A percentile compares a stretch with the other conserved stretches of the same genome.
phyloP scores from a whole-genome alignment of 1,140 invertebrate species.

The Tetramorium alpestre region DNA sequence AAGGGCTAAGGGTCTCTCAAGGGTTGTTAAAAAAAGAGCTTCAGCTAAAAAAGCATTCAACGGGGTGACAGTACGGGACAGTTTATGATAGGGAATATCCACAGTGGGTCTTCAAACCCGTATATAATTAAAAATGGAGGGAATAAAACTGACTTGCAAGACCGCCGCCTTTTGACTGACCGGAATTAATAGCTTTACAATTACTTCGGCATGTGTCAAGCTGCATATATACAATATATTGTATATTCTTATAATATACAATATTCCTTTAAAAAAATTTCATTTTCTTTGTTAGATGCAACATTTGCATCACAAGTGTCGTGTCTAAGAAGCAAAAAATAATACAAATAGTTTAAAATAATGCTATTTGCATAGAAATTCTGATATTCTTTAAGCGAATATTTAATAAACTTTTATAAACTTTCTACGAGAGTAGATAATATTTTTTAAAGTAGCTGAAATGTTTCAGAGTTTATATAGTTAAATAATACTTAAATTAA shows the following conservation, averaged over 20 bases:
- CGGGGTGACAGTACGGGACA: constrained; percentile 76
- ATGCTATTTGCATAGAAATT: neutral
- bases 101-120: constrained; percentile 59
- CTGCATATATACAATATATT: too few species aligned
- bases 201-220: neutral
- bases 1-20: constrained; percentile 71
- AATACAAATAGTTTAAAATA: neutral
- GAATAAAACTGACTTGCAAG: constrained; percentile 59
- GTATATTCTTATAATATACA: neutral
- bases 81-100: constrained; percentile 77
- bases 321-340: neutral
- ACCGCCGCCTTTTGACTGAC: constrained; percentile 49
- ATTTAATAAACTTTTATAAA: neutral
- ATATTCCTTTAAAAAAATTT: neutral
- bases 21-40: constrained; percentile 81
- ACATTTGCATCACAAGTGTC: neutral
- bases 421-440: neutral
- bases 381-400: neutral
- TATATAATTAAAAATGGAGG: constrained; percentile 2
- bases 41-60: constrained; percentile 79
- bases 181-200: constrained; percentile 44
- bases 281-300: neutral
- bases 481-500: neutral
- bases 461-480: neutral
- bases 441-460: neutral